Evolutionary conservation across 1,140 invertebrate species (phyloP), one percentile per base, ranked within the genome.

Genomic region (Chrysomallon squamiferum): DNA sequence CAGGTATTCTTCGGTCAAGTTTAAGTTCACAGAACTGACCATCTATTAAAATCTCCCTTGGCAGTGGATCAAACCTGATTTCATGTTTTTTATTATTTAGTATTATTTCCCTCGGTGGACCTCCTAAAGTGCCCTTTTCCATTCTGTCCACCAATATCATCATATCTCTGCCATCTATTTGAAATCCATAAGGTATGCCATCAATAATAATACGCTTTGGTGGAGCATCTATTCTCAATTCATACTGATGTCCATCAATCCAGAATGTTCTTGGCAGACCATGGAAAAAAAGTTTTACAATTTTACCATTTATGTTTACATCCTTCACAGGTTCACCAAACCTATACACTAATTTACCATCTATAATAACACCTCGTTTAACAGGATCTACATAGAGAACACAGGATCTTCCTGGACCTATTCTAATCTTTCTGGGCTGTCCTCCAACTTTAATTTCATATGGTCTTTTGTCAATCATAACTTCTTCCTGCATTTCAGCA

Each of bases 1-100:
- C 88, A 1, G 94, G 94, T 2, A 91, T 92, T 41, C 92, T 90
- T 25, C 91, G 92, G 72, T 96, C 95, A 73, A 93, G 93, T 49
- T 94, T 88, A 49, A 97, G 92, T 81, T 95, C 93, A 74, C 93
- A 88, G 0, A 91, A 89, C 32, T 91, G 84, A 3, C 91, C 90
- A 80, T 96, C 94, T 60, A 97, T 95, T 43, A 91, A 90, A 30
- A 96, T 95, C 43, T 74, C 64, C 38, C 77, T 67, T n/a, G 78
- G 76, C 27, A 79, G 82, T n/a, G 78, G 73, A 49, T 84, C 77
- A 76, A 84, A 85, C n/a, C 74, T 50, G 5, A 84, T 64, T 60
- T 83, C 77, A 71, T 78, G 76, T 18, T 68, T 52, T 47, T 68
- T 57, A 38, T 71, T 72, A 56, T 73, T 75, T 45, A 85, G 63